These are phyloP conservation scores for Dendroctonus valens DNA, from an alignment of 1,140 invertebrate genomes.

Conservation along the genomic window DNA sequence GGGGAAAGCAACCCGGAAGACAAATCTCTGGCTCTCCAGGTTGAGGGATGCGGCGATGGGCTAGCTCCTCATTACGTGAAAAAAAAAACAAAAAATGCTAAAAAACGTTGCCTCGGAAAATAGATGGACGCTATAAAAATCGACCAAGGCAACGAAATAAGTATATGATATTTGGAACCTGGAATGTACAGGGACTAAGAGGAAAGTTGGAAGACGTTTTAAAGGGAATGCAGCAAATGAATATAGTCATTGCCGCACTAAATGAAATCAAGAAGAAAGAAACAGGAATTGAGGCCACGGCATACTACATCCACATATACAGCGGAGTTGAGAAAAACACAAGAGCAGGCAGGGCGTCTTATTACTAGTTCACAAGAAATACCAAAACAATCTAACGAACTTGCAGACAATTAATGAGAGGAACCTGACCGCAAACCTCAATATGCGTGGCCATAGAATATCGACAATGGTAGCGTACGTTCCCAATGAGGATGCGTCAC, in stretches of 20 bases:
- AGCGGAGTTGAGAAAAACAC: conserved; percentile 13
- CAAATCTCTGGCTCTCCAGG: conserved; percentile 6
- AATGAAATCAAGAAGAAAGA: conserved; percentile 27
- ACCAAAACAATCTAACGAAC: no score
- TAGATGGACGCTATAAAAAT: neutral
- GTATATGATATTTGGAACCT: conserved; percentile 6
- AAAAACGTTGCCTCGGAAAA: neutral
- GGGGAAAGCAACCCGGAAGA: no score
- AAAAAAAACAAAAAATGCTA: neutral
- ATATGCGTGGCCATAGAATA: no score
- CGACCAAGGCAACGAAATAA: conserved; percentile 2
- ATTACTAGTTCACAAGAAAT: no score
- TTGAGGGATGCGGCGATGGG: neutral
- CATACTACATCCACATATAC: conserved; percentile 20
- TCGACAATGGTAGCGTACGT: no score
- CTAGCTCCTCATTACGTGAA: neutral
- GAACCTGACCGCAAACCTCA: no score
- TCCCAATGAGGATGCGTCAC: no score
- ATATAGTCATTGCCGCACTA: conserved; percentile 17
- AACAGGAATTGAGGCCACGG: conserved; percentile 14
- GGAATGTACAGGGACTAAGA: conserved; percentile 19
- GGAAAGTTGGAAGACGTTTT: conserved; percentile 7
- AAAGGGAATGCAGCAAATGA: conserved; percentile 10
- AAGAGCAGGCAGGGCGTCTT: conserved; percentile 13
- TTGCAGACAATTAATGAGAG: no score